Evolutionary conservation across 2,888 invertebrate genomes (phyloP), one percentile per base, ranked within the genome.

Genomic region (Labia minor): DNA sequence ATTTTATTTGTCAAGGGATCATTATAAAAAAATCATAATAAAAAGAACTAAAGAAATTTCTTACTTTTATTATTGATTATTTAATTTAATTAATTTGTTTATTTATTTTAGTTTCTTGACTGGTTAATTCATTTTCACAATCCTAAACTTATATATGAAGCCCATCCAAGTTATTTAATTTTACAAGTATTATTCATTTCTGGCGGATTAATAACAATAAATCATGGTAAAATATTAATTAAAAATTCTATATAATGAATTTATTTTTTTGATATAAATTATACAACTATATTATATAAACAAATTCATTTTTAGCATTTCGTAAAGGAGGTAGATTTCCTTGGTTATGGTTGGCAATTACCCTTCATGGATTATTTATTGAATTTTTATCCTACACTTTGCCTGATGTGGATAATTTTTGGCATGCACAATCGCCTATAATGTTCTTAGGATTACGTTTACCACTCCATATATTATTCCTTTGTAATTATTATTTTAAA

Each of bases 401-500:
- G 19, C 88, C 89, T 0, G 87, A 89, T 69, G 86, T 87, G 69
- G 89, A 90, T 77, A 90, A 89, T 75, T 91, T 89, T 77, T 92
- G 91, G 91, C 90, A 91, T 74, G 87, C 89, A 0, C 89, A 87
- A 77, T 84, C 87, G 1, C 85, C 88, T 0, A 75, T 91, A 21
- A 86, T 89, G 70, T 81, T 91, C 68, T 76, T 90, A 19, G 89
- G 89, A 4, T 79, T 83, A 33, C 80, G 90, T 62, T 77, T 89
- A 65, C 90, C 91, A 0, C 75, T 90, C 0, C 88, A 91, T 73
- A 88, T 91, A 65, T 78, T 88, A 20, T 74, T 87, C 4, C 74
- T 90, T 21, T 90, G 89, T 89, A 81, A 83, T 81, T 62, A 20
- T 62, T 18, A 62, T n/a, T 62, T 8, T 18, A 61, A n/a, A n/a